Evolutionary conservation across 2,797 vertebrate genomes (phyloP).

Genomic region (Chiloscyllium punctatum): DNA sequence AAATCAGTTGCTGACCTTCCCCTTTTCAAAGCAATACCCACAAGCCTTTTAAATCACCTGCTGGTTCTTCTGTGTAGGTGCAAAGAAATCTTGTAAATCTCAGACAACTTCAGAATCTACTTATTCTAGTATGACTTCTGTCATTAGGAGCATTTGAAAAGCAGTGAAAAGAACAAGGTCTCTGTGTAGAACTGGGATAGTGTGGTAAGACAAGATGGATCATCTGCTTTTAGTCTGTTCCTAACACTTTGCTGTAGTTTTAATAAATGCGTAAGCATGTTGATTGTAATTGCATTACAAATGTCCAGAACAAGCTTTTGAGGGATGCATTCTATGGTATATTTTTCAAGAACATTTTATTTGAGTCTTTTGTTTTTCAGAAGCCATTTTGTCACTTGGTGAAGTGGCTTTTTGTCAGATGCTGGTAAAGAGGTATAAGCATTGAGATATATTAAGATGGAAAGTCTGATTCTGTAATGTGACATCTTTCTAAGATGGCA

Average conservation of each 20-base stretch:
- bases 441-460: not conserved
- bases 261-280: constrained; percentile 6
- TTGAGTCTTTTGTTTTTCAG: not conserved
- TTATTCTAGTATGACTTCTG: not conserved
- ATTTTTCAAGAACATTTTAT: not conserved
- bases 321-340: not conserved
- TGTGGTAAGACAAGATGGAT: not conserved
- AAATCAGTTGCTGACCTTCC: constrained; percentile 31
- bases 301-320: not conserved
- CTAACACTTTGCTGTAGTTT: not conserved
- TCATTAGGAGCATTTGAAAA: not conserved
- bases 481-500: not conserved
- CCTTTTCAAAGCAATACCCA: constrained; percentile 11
- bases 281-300: not conserved
- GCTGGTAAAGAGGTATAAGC: not conserved
- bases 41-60: constrained; percentile 10
- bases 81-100: not conserved
- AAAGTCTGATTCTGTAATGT: not conserved
- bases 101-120: constrained; percentile 11
- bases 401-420: not conserved
- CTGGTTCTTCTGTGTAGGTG: not conserved
- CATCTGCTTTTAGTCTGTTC: not conserved
- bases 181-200: not conserved
- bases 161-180: not conserved
- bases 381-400: not conserved